A percentile compares a stretch with the other conserved stretches of the same genome.
Evolutionary conservation across 2,888 invertebrate genomes (phyloP).

Genomic region (Tipula helvola): DNA sequence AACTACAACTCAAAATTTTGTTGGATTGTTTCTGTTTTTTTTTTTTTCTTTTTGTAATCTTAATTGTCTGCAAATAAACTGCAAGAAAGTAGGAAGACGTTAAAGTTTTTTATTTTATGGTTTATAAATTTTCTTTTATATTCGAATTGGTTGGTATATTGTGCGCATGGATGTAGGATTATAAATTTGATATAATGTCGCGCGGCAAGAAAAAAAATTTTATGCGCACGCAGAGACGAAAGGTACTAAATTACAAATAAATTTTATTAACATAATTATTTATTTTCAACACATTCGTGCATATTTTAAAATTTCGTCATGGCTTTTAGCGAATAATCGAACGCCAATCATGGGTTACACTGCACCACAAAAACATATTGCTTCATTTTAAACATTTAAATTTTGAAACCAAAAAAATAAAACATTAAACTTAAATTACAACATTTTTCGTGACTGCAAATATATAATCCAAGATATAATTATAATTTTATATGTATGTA

Average conservation of each 20-base stretch:
- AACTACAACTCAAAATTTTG: background rate
- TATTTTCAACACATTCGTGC: background rate
- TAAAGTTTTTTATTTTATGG: background rate
- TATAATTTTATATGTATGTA: background rate
- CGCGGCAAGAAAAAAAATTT: background rate
- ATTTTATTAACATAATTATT: background rate
- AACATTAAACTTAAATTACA: background rate
- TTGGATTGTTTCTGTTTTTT: background rate
- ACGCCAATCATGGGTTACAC: background rate
- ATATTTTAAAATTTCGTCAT: background rate
- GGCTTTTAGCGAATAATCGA: background rate
- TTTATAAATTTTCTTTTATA: background rate
- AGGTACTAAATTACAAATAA: background rate
- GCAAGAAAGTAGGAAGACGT: conserved; percentile 4
- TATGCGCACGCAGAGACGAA: background rate
- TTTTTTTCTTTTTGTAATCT: background rate
- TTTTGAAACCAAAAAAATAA: background rate
- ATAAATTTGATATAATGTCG: background rate
- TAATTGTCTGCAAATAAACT: background rate
- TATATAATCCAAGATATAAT: background rate
- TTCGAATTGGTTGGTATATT: background rate
- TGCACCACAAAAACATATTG: background rate
- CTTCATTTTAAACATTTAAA: background rate
- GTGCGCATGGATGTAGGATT: background rate
- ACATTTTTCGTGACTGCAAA: background rate